Evolutionary conservation across 2,888 invertebrate species (phyloP).

Genomic region (Rosalia funebris): DNA sequence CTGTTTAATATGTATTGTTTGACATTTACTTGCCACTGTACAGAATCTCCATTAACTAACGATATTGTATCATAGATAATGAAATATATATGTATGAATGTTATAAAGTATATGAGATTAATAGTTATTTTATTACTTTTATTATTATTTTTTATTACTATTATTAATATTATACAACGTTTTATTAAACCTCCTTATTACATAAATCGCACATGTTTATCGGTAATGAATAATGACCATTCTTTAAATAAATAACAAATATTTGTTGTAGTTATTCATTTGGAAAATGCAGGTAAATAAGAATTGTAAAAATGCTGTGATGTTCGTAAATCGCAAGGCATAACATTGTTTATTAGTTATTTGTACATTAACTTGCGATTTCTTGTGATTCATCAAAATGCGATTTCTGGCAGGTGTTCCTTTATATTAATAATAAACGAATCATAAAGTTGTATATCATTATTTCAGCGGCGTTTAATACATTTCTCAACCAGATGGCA

Average conservation of each 20-base stretch:
- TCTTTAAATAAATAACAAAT: not conserved
- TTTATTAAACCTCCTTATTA: no score
- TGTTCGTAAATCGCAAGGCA: slow-evolving; percentile 16
- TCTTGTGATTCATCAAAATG: slow-evolving; percentile 24
- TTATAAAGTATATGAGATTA: no score
- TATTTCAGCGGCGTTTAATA: slow-evolving; percentile 11
- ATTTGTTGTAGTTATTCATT: not conserved
- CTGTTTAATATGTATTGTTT: no score
- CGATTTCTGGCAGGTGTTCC: slow-evolving; percentile 27
- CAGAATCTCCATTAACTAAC: no score
- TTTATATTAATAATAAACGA: slow-evolving; percentile 20
- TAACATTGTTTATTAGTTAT: slow-evolving; percentile 24
- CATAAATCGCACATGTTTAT: no score
- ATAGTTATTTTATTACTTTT: no score
- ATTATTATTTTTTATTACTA: no score
- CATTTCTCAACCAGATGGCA: not conserved
- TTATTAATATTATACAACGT: no score
- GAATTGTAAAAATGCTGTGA: slow-evolving; percentile 21
- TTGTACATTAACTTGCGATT: slow-evolving; percentile 17
- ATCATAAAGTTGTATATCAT: slow-evolving; percentile 15
- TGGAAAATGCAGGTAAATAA: slow-evolving; percentile 1
- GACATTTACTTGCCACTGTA: no score
- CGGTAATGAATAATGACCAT: no score
- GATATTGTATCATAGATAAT: no score
- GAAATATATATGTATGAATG: no score